Base-by-base conservation (phyloP, 2,113 vertebrate species). In the Noctilio leporinus region DNA sequence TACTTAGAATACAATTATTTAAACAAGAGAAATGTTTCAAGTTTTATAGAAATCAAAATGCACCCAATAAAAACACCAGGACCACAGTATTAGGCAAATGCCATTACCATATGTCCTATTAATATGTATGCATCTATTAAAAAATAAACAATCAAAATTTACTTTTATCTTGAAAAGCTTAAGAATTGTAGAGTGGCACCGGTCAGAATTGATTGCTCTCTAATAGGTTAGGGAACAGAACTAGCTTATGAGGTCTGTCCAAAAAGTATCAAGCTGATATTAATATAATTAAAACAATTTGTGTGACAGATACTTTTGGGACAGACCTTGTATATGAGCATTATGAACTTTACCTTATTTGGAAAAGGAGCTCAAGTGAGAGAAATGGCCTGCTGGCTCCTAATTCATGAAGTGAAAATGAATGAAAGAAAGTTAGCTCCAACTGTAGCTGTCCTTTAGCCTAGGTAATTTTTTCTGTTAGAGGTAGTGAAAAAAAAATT, bases 171-270 rank as follows among this genome's bases (percentile, higher is more conserved):
- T 96, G 47, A 77, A 72, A 17, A 38, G 0, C 77, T 90, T 5
- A 82, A 22, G 0, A 0, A 12, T 65, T 77, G 88, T 87, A 91
- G 95, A 69, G 26, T 93, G 55, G 96, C 80, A 87, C 17, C 75
- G 90, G 97, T 81, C 64, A 96, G 97, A 98, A 97, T 65, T 91
- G 83, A 96, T 96, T 94, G 17, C 22, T 94, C 20, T 86, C 62
- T 95, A 98, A 97, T 86, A 28, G 65, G 15, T 95, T 95, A 92
- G 75, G 65, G 83, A 19, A 96, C 75, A 96, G 70, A 95, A 91
- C 47, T 94, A 81, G n/a, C n/a, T n/a, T n/a, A n/a, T n/a, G n/a
- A n/a, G n/a, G n/a, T n/a, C n/a, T n/a, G n/a, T n/a, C n/a, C n/a
- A n/a, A n/a, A n/a, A n/a, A n/a, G n/a, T n/a, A n/a, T n/a, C n/a